These are phyloP conservation scores for Dyspetes luteomarginatus DNA, from an alignment of 2,888 invertebrate genomes.

Conservation along the genomic window DNA sequence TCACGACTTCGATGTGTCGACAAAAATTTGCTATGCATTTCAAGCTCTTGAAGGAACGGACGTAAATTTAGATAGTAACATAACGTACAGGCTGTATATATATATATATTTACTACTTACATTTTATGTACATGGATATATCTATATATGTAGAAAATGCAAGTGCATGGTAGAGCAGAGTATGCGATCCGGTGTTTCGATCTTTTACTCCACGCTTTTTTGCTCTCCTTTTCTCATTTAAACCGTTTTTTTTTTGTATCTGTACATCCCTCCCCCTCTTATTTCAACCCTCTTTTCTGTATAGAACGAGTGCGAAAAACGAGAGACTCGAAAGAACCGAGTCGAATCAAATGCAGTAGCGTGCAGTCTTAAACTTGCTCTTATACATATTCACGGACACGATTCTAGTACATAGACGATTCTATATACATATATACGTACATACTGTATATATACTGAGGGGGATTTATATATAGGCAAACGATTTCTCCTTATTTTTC, in stretches of 20 bases:
- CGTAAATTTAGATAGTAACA: neutral
- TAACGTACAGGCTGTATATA: neutral
- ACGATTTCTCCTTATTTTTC: constrained; percentile 30
- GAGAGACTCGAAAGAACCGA: constrained; percentile 51
- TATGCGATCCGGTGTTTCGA: constrained; percentile 6
- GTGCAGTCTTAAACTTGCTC: constrained; percentile 54
- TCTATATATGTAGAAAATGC: neutral
- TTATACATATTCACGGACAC: constrained; percentile 62
- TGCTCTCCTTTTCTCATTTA: constrained; percentile 39
- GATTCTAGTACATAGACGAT: constrained; percentile 25
- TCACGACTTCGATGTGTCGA: constrained; percentile 6
- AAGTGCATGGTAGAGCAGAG: neutral
- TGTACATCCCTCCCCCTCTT: neutral
- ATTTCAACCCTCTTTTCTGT: neutral
- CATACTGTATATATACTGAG: neutral
- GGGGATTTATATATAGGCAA: constrained; percentile 18
- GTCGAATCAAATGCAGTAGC: constrained; percentile 59
- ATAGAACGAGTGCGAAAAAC: constrained; percentile 23
- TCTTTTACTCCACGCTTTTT: neutral
- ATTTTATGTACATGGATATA: neutral
- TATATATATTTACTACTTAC: no score
- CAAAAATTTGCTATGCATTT: neutral
- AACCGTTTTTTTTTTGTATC: constrained; percentile 8
- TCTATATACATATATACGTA: constrained; percentile 17
- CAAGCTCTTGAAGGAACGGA: neutral